Evolutionary conservation across 2,113 vertebrate species (phyloP), one percentile per base, ranked within the genome.

Genomic region (Scomber colias): DNA sequence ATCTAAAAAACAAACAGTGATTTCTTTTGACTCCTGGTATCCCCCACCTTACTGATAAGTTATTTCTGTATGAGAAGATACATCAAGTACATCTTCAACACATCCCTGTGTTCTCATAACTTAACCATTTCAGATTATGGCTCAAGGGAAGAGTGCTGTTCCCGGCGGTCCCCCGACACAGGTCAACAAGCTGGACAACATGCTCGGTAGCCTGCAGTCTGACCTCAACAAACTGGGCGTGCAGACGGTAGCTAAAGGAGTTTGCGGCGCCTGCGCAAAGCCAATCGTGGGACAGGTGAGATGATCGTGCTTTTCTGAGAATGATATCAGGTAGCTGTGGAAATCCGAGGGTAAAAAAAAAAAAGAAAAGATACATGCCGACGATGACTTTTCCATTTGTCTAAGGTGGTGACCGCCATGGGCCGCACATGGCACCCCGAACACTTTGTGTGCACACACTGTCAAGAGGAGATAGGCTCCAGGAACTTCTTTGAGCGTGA

Each of bases 401-500:
- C 48, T 84, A 99, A 27, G 98, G 97, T 99, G 1, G 98, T 99
- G 83, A 99, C 98, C 0, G 98, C 98, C 27, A 99, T 99, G 98
- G 98, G 98, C 61, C 97, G 97, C 84, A 98, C 98, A 0, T 99
- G 98, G 98, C 98, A 99, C 86, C 98, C 98, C 0, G 98, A 99
- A 77, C 98, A 99, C 93, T 99, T 99, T 8, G 98, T 99, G 88
- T 99, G 98, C 91, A 98, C 97, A 46, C 98, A 99, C 93, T 99
- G 98, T 92, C 98, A 99, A 87, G 97, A 99, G 81, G 98, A 99
- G 94, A 99, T 99, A 0, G 98, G 98, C 8, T 99, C 98, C 2
- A 96, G 97, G 75, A 99, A 99, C 93, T 99, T 99, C 93, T 99
- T 99, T 53, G 98, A 99, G 92, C 95, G 98, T 5, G 97, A 99